Conservation (phyloP, 2,113 vertebrate genomes). For the zebrafish (Danio rerio) region DNA sequence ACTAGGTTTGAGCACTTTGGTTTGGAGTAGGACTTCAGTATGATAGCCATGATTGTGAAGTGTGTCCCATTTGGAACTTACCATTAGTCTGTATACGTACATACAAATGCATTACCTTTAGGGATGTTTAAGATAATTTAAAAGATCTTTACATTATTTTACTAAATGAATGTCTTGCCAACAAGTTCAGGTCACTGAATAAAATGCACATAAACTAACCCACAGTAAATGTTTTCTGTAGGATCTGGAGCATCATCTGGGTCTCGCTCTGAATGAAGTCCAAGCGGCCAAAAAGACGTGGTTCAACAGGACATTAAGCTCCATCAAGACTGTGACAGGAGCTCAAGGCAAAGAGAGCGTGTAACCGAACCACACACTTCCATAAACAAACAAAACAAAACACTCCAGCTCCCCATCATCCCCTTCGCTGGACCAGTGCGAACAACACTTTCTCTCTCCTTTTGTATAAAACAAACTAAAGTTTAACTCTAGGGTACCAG, state of each 20-base stretch:
- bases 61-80: no score
- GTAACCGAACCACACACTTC: conserved; percentile 72
- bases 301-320: conserved; percentile 98
- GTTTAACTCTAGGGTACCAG: conserved; percentile 67
- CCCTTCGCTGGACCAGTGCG: conserved; percentile 57
- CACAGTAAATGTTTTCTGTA: conserved; percentile 54
- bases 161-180: no score
- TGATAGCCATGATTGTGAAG: no score
- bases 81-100: no score
- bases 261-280: conserved; percentile 93
- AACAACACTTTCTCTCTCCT: conserved; percentile 36
- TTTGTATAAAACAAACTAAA: conserved; percentile 57
- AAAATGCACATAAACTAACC: not conserved
- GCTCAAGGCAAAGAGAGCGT: conserved; percentile 96
- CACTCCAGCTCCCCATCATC: conserved; percentile 52
- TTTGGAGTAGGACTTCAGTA: no score
- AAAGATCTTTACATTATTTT: no score
- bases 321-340: conserved; percentile 97
- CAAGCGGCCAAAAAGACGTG: conserved; percentile 99
- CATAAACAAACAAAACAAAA: conserved; percentile 53
- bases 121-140: no score
- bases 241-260: conserved; percentile 97
- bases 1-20: no score
- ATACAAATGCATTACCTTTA: no score
- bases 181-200: no score